Percentiles rank a stretch among this genome's conserved stretches.
Evolutionary conservation across 2,797 vertebrate genomes (phyloP).

Genomic region (Poeciliopsis paucimaculata): DNA sequence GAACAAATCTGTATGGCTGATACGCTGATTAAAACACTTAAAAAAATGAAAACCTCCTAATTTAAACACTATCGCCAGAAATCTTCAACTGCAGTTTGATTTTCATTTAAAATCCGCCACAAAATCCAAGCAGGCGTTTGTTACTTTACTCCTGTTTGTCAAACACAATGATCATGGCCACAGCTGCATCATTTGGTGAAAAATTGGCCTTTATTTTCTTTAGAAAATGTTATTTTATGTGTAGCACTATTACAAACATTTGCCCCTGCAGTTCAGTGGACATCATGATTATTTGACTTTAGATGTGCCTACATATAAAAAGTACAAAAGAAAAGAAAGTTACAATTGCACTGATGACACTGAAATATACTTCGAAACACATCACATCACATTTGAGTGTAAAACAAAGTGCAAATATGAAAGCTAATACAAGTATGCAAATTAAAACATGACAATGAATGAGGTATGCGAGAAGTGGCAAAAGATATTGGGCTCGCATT

Average conservation of each 20-base stretch:
- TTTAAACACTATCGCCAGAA: not conserved
- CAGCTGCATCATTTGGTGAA: constrained; percentile 71
- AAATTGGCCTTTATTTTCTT: constrained; percentile 79
- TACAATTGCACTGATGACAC: constrained; percentile 74
- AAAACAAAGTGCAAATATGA: constrained; percentile 75
- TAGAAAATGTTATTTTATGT: constrained; percentile 44
- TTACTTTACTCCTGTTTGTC: constrained; percentile 19
- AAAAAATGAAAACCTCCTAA: not conserved
- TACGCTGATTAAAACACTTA: not conserved
- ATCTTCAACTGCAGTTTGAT: not conserved
- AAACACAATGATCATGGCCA: constrained; percentile 76
- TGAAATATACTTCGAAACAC: constrained; percentile 49
- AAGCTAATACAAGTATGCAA: constrained; percentile 70
- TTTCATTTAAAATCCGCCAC: not conserved
- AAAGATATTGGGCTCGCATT: constrained; percentile 63
- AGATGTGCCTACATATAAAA: constrained; percentile 63
- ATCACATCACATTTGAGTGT: constrained; percentile 71
- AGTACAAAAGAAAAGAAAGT: constrained; percentile 60
- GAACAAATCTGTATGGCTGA: not conserved
- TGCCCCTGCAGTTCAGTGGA: constrained; percentile 52
- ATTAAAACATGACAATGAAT: constrained; percentile 66
- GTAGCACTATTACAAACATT: constrained; percentile 74
- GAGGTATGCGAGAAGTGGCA: constrained; percentile 73
- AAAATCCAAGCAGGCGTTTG: constrained; percentile 2
- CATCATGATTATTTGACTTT: constrained; percentile 51